Base-by-base conservation (phyloP, 2,888 invertebrate species). In the Taphrorychus bicolor region DNA sequence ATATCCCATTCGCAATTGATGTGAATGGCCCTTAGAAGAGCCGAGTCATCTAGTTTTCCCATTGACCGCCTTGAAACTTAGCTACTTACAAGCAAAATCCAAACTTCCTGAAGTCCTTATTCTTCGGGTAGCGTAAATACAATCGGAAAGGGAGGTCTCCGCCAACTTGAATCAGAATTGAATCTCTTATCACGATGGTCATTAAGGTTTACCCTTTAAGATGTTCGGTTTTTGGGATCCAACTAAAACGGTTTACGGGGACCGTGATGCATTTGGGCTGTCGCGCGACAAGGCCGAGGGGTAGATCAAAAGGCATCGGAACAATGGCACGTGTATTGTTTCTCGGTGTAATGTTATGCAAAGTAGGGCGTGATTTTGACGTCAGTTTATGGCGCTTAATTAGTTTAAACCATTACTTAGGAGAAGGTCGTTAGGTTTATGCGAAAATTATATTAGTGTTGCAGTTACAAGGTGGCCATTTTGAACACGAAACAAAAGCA, bases 51-150 rank as follows among this genome's bases (percentile, higher is more conserved):
- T 45, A 53, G 54, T 61, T 22, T 62, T 32, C 56, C 56, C 49
- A 63, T 63, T 56, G 62, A 63, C 62, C 54, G 18, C 54, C n/a
- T 53, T 22, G 14, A 57, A 56, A 56, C 62, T 57, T 40, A 19
- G 48, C 62, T 62, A 41, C 17, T 45, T n/a, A 2, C 45, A 48
- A n/a, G 40, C 54, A 48, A 54, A 54, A 23, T 42, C 45, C 21
- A 56, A 62, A 62, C 49, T 62, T 62, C 56, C 22, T 32, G 49
- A 45, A 19, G 42, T 49, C 45, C 49, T 56, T 57, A 49, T 63
- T 63, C 17, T 54, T 11, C 14, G 49, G 18, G 22, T 16, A 32
- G 23, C 45, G 21, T 51, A 58, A 64, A 58, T 64, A 49, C 64
- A 64, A 58, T 49, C 52, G 23, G 52, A 58, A 64, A 58, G 19